Conservation (phyloP, 92 coral and sea anemone genomes). For the Actinostola sp. region DNA sequence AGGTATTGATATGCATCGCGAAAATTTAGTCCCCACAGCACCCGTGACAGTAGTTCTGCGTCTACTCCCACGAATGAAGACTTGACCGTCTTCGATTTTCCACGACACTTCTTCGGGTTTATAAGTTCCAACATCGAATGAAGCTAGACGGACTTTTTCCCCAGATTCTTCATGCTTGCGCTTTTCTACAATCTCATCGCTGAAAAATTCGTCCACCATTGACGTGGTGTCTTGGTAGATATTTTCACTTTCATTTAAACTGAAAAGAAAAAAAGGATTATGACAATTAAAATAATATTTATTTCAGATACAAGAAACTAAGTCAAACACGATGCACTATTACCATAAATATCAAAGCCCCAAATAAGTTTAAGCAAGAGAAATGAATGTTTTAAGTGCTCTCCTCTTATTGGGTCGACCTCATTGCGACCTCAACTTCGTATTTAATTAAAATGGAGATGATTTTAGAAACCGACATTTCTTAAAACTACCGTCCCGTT, state of each 20-base stretch:
- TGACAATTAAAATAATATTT: too few relatives aligned
- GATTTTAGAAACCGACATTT: too few relatives aligned
- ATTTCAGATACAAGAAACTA: too few relatives aligned
- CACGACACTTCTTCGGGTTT: constrained; percentile 57
- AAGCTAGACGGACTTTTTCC: constrained; percentile 44
- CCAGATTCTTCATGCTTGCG: neutral
- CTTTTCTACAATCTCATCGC: constrained; percentile 2
- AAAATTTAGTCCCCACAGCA: constrained; percentile 47
- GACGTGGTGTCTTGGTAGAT: constrained; percentile 12
- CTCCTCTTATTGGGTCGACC: constrained; percentile 1
- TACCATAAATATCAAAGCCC: neutral
- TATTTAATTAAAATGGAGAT: too few relatives aligned
- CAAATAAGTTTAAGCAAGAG: neutral
- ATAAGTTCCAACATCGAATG: constrained; percentile 56
- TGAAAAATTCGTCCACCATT: constrained; percentile 37
- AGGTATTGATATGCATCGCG: constrained; percentile 56
- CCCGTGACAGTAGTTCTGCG: constrained; percentile 20
- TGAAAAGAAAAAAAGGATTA: constrained; percentile 15
- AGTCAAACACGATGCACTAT: too few relatives aligned
- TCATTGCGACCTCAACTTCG: neutral
- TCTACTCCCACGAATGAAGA: constrained; percentile 46
- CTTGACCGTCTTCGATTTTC: constrained; percentile 51
- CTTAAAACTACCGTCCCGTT: too few relatives aligned
- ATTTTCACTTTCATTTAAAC: constrained; percentile 17
- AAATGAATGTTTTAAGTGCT: neutral